Evolutionary conservation across 2,888 invertebrate genomes (phyloP).

Genomic region (Siphonodentalium dalli): DNA sequence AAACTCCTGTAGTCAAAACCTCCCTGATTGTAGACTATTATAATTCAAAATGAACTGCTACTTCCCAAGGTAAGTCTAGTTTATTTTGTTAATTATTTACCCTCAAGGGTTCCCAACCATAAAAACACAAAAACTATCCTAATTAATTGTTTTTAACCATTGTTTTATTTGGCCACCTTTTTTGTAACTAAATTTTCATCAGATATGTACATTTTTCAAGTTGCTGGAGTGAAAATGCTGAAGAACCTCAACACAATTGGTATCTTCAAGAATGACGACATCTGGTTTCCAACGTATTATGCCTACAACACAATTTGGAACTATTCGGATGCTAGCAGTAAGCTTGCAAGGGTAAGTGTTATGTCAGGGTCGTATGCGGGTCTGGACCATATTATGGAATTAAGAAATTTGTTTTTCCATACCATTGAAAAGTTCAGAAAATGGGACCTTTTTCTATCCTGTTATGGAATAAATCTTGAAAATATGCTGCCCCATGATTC

Average conservation of each 20-base stretch:
- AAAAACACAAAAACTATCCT: too few relatives aligned
- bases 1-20: too few relatives aligned
- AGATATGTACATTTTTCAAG: slow-evolving; percentile 37
- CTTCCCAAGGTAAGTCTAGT: too few relatives aligned
- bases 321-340: slow-evolving; percentile 52
- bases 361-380: neutral
- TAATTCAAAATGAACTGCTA: too few relatives aligned
- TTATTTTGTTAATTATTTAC: too few relatives aligned
- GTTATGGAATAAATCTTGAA: too few relatives aligned
- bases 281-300: slow-evolving; percentile 62
- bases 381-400: neutral
- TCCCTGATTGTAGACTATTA: too few relatives aligned
- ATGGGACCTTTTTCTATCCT: neutral
- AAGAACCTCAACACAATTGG: slow-evolving; percentile 55
- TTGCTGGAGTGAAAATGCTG: slow-evolving; percentile 51
- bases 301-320: slow-evolving; percentile 60
- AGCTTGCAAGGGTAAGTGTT: slow-evolving; percentile 49
- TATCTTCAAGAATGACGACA: slow-evolving; percentile 60
- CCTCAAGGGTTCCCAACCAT: too few relatives aligned
- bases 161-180: too few relatives aligned
- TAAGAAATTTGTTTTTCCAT: neutral
- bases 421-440: neutral
- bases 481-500: too few relatives aligned
- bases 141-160: too few relatives aligned
- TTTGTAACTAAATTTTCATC: too few relatives aligned